These are phyloP conservation scores for Callosobruchus maculatus DNA, from an alignment of 2,888 invertebrate species.

Conservation along the genomic window DNA sequence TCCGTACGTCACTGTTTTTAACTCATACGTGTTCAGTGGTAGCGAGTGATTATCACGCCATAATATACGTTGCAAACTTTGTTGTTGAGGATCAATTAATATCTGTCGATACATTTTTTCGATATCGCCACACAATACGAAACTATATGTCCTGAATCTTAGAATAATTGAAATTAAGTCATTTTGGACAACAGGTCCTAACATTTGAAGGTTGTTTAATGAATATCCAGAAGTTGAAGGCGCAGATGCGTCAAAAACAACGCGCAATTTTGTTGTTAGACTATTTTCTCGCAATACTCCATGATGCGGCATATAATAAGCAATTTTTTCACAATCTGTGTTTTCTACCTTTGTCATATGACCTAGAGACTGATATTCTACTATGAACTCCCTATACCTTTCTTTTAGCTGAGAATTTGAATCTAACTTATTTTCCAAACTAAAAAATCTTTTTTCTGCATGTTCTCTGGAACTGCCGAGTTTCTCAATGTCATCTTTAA, in stretches of 20 bases:
- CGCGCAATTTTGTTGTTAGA: background rate
- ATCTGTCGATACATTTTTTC: constrained; percentile 33
- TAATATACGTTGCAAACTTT: constrained; percentile 11
- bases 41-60: constrained; percentile 1
- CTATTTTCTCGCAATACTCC: background rate
- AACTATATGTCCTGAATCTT: constrained; percentile 22
- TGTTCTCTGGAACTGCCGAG: too few species aligned
- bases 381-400: too few species aligned
- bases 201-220: background rate
- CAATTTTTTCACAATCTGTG: too few species aligned
- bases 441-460: too few species aligned
- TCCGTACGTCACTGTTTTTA: constrained; percentile 16
- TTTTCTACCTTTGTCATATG: too few species aligned
- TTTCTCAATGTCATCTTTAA: too few species aligned
- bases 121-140: constrained; percentile 29
- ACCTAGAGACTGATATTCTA: too few species aligned
- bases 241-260: too few species aligned
- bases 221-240: too few species aligned
- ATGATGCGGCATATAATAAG: too few species aligned
- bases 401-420: too few species aligned
- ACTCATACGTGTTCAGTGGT: background rate
- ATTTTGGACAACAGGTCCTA: constrained; percentile 4
- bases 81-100: constrained; percentile 4
- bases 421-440: too few species aligned
- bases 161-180: constrained; percentile 13